Base-by-base conservation (phyloP, 2,888 invertebrate species). In the Dyspetes luteomarginatus region DNA sequence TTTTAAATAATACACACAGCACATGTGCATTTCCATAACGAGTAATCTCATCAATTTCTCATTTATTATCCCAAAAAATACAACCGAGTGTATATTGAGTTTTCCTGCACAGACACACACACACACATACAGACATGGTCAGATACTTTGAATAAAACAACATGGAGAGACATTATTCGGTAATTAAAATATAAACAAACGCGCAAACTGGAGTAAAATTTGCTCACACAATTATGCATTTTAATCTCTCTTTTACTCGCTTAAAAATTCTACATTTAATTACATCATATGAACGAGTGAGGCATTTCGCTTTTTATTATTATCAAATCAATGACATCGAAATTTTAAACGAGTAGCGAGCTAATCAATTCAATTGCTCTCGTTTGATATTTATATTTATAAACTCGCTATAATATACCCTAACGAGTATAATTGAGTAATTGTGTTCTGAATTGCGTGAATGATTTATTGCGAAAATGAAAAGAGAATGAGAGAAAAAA, bases 201-300 rank as follows among this genome's bases (percentile, higher is more conserved):
- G 36, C 36, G 12, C 12, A 68, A 75, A 64, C 12, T 41, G 50
- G 12, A 48, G 50, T 41, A 60, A 60, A 60, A 60, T 60, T 4
- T 45, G 12, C 17, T 45, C 17, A 15, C 48, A 5, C 56, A 45
- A 28, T 45, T 56, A 7, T 19, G 15, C 15, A 81, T 69, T 80
- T 60, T 79, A 82, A 58, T 78, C 80, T 69, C 75, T 56, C 60
- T 60, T 36, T 43, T 43, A 74, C 72, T 75, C 79, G 50, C 17
- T 69, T 58, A 62, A 75, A 56, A 24, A 24, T 7, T 43, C 55
- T 17, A 5, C 60, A 41, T 67, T 68, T 67, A 68, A 75, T 75
- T 68, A 36, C 19, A 28, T 28, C 58, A 26, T 4, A 7, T 17
- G 26, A 58, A 24, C 2, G 26, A 56, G 45, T 45, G 58, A 26